A percentile compares a stretch with the other conserved stretches of the same genome.
These are phyloP conservation scores for Pterostichus niger DNA, from an alignment of 2,888 invertebrate species.

Conservation along the genomic window DNA sequence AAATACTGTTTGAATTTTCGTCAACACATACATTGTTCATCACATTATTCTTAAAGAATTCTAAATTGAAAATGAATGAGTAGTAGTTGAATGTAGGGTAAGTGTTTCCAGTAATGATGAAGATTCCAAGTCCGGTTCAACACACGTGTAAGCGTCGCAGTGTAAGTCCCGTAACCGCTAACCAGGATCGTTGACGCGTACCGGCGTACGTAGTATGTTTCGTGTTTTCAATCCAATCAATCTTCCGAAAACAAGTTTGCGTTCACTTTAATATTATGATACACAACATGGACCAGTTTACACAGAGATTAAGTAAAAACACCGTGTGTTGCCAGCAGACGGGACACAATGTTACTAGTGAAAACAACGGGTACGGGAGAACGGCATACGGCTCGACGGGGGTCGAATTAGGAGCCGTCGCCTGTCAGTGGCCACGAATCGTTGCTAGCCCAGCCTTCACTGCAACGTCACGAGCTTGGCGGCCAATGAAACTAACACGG, in stretches of 20 bases:
- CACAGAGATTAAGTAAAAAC: slow-evolving; percentile 84
- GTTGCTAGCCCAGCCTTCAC: neutral
- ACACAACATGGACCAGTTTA: slow-evolving; percentile 91
- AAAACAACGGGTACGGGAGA: slow-evolving; percentile 75
- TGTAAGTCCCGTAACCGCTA: neutral
- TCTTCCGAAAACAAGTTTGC: slow-evolving; percentile 82
- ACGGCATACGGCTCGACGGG: slow-evolving; percentile 11
- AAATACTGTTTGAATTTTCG: too few species aligned
- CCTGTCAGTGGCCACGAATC: neutral
- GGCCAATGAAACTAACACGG: slow-evolving; percentile 9
- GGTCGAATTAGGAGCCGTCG: slow-evolving; percentile 29
- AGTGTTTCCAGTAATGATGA: slow-evolving; percentile 9
- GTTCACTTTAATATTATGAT: slow-evolving; percentile 86
- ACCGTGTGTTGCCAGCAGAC: slow-evolving; percentile 75
- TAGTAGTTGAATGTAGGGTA: neutral
- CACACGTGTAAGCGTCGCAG: slow-evolving; percentile 1
- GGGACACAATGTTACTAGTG: slow-evolving; percentile 78
- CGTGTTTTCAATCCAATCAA: slow-evolving; percentile 77
- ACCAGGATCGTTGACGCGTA: slow-evolving; percentile 1
- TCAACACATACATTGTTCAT: slow-evolving; percentile 9
- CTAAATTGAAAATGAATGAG: neutral
- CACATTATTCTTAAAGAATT: neutral
- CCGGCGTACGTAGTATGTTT: slow-evolving; percentile 37
- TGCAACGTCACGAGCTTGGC: neutral
- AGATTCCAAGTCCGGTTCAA: neutral